These are phyloP conservation scores for Talpa occidentalis DNA, from an alignment of 2,113 vertebrate species.

Conservation along the genomic window DNA sequence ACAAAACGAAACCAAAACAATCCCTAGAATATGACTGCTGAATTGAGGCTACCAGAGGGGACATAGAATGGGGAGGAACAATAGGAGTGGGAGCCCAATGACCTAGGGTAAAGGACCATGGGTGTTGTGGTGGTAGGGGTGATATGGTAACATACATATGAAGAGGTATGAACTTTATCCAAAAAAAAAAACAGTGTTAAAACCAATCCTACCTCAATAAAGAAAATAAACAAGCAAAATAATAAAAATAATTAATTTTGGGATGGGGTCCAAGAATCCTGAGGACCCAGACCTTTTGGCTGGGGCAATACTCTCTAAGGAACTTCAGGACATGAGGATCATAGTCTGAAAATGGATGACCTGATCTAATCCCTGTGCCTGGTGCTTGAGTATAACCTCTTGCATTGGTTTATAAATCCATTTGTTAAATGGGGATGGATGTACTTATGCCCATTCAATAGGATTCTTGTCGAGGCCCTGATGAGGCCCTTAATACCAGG, in stretches of 20 bases:
- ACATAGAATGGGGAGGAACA: too few relatives aligned
- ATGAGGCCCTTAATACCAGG: background rate
- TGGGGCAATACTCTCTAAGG: background rate
- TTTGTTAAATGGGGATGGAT: background rate
- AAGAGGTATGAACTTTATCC: too few relatives aligned
- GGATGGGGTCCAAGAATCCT: background rate
- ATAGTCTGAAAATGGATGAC: background rate
- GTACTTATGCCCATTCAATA: background rate
- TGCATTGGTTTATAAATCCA: background rate
- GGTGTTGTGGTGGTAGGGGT: too few relatives aligned
- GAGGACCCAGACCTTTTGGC: fast-evolving
- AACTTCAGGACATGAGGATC: background rate
- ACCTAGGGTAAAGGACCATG: too few relatives aligned
- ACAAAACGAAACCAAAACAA: too few relatives aligned
- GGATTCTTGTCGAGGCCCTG: background rate
- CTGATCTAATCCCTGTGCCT: background rate
- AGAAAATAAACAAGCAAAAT: too few relatives aligned
- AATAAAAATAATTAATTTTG: background rate
- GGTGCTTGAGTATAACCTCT: background rate
- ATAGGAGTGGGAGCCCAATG: too few relatives aligned
- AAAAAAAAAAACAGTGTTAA: too few relatives aligned
- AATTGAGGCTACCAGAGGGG: too few relatives aligned
- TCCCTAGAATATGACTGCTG: too few relatives aligned
- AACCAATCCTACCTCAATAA: too few relatives aligned
- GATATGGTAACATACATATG: too few relatives aligned